phyloP scores from a whole-genome alignment of 2,797 vertebrate genomes.

The Cyclura pinguis region DNA sequence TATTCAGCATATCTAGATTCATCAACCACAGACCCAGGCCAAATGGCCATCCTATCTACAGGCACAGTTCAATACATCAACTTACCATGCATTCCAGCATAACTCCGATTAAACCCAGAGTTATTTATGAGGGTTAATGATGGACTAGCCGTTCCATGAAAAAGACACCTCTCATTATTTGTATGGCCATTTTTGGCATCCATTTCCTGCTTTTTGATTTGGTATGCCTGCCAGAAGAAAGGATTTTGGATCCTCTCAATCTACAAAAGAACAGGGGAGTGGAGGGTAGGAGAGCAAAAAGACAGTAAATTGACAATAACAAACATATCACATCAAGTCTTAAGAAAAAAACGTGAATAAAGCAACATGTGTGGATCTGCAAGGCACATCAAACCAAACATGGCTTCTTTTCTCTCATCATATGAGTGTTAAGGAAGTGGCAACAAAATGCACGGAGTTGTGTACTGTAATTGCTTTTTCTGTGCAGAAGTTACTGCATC shows the following conservation, averaged over 20 bases:
- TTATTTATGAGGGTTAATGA: slow-evolving; percentile 76
- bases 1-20: neutral
- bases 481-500: too few species aligned
- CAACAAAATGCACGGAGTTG: neutral
- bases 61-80: slow-evolving; percentile 23
- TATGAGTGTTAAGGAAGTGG: neutral
- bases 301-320: neutral
- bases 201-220: slow-evolving; percentile 83
- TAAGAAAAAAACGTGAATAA: neutral
- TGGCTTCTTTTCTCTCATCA: neutral
- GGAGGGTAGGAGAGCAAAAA: neutral
- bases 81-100: slow-evolving; percentile 86
- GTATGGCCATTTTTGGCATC: slow-evolving; percentile 81
- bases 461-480: neutral
- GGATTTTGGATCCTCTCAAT: slow-evolving; percentile 88
- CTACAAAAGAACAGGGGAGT: slow-evolving; percentile 66
- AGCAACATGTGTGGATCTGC: neutral
- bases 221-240: slow-evolving; percentile 80
- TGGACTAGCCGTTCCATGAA: slow-evolving; percentile 84
- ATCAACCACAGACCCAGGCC: neutral
- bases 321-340: neutral
- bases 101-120: slow-evolving; percentile 88
- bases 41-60: neutral
- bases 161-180: slow-evolving; percentile 84
- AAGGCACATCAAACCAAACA: neutral